Evolutionary conservation across 1,140 invertebrate species (phyloP).

Genomic region (Sipha flava): DNA sequence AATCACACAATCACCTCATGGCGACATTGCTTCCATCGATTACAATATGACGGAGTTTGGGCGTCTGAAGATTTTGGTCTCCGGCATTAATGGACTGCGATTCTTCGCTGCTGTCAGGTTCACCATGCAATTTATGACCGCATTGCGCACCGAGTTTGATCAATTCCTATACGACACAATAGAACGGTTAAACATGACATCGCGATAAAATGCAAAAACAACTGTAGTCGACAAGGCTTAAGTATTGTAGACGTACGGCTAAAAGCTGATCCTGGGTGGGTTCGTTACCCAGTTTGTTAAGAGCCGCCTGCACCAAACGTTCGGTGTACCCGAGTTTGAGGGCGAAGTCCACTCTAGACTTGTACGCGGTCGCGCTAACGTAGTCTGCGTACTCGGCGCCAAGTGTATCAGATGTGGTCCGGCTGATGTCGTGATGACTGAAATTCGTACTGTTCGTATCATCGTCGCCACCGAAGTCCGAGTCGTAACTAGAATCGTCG

Average conservation of each 20-base stretch:
- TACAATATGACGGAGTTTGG: slow-evolving; percentile 68
- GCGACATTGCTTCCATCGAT: slow-evolving; percentile 97
- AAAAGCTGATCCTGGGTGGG: slow-evolving; percentile 80
- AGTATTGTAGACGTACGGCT: slow-evolving; percentile 48
- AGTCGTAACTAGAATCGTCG: slow-evolving; percentile 81
- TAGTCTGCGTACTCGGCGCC: slow-evolving; percentile 77
- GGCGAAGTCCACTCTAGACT: slow-evolving; percentile 63
- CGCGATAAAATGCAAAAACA: background rate
- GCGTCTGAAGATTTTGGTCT: background rate
- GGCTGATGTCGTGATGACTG: slow-evolving; percentile 64
- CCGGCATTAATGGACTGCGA: background rate
- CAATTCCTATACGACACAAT: slow-evolving; percentile 47
- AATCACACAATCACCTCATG: slow-evolving; percentile 77
- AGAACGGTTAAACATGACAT: background rate
- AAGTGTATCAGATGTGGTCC: slow-evolving; percentile 72
- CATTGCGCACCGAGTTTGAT: slow-evolving; percentile 59
- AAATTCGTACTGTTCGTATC: slow-evolving; percentile 41
- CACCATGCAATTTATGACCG: slow-evolving; percentile 5
- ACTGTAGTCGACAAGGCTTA: background rate
- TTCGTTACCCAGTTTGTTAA: slow-evolving; percentile 71
- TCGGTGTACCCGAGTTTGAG: slow-evolving; percentile 88
- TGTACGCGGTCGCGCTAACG: slow-evolving; percentile 45
- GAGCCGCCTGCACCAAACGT: slow-evolving; percentile 66
- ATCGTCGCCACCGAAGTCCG: slow-evolving; percentile 66
- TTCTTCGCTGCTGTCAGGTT: background rate